These are phyloP conservation scores for Ectemnius cavifrons DNA, from an alignment of 2,888 invertebrate genomes.

Conservation along the genomic window DNA sequence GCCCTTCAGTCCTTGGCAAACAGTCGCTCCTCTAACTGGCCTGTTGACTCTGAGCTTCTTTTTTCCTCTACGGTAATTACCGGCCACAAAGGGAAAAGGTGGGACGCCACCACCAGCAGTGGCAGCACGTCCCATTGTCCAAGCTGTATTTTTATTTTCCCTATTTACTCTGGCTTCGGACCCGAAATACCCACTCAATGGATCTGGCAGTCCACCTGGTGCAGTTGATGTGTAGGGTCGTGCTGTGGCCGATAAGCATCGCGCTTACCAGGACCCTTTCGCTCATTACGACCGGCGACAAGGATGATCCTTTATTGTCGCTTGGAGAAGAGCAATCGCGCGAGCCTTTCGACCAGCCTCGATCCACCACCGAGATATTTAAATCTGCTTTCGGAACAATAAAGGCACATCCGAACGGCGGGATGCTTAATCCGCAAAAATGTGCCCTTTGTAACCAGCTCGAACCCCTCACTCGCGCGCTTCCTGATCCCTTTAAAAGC, in stretches of 20 bases:
- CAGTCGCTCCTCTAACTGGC: not conserved
- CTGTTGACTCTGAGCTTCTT: not conserved
- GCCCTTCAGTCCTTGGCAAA: not conserved
- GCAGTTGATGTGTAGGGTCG: not conserved
- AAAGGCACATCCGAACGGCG: conserved; percentile 44
- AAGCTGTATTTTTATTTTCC: too few species aligned
- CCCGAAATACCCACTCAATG: not conserved
- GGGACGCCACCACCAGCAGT: not conserved
- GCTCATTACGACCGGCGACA: conserved; percentile 45
- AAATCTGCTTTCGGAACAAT: conserved; percentile 55
- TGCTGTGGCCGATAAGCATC: conserved; percentile 2
- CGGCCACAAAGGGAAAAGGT: conserved; percentile 1
- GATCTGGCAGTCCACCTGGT: not conserved
- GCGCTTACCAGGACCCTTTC: conserved; percentile 1
- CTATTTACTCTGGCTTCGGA: too few species aligned
- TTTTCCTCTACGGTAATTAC: conserved; percentile 4
- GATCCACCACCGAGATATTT: conserved; percentile 39
- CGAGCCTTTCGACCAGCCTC: conserved; percentile 7
- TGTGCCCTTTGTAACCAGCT: conserved; percentile 56
- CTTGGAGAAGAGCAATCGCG: not conserved
- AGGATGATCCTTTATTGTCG: conserved; percentile 46
- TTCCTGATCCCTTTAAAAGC: conserved; percentile 69
- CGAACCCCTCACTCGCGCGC: conserved; percentile 28
- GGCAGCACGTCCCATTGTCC: not conserved
- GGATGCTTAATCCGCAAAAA: conserved; percentile 69